Base-by-base conservation (phyloP, 2,888 invertebrate genomes). In the Aelia acuminata region DNA sequence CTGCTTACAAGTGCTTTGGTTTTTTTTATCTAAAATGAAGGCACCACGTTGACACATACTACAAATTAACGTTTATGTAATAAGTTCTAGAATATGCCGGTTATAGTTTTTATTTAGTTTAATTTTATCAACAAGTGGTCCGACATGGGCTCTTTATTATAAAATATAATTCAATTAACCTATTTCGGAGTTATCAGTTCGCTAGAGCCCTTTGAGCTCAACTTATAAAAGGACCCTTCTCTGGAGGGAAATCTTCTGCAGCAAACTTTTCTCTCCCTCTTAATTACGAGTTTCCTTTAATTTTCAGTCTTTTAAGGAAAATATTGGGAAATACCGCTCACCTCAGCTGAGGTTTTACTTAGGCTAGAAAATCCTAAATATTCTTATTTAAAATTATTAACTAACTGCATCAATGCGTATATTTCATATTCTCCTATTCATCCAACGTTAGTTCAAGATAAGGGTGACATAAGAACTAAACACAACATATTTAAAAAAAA, bases 221-320 rank as follows among this genome's bases (percentile, higher is more conserved):
- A 18, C 63, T 57, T 22, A 26, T 53, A 18, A 53, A 63, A 35
- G 35, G 4, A 11, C 63, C 31, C 63, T 35, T 8, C 35, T 70
- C 31, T 18, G 18, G 18, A 5, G 31, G 63, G 18, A 35, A 70
- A 31, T 18, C 63, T 70, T 70, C 35, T 31, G 26, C 31, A 1
- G 35, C 7, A 31, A 70, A 70, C 63, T 70, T 70, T 70, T 70
- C 63, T 35, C 63, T 70, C 63, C 63, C 63, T 35, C 63, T 70
- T 70, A 70, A 70, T 70, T 70, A 70, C 31, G 31, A 70, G 4
- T 31, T 70, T 70, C 63, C 63, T 70, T 70, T 35, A 70, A 70
- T 18, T 70, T 70, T 20, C 15, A 70, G 63, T 35, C 31, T 70
- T 31, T 35, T 18, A 35, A 35, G 5, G 20, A 8, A 70, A 70